Base-by-base conservation (phyloP, 2,797 vertebrate species). In the Leuciscus waleckii region DNA sequence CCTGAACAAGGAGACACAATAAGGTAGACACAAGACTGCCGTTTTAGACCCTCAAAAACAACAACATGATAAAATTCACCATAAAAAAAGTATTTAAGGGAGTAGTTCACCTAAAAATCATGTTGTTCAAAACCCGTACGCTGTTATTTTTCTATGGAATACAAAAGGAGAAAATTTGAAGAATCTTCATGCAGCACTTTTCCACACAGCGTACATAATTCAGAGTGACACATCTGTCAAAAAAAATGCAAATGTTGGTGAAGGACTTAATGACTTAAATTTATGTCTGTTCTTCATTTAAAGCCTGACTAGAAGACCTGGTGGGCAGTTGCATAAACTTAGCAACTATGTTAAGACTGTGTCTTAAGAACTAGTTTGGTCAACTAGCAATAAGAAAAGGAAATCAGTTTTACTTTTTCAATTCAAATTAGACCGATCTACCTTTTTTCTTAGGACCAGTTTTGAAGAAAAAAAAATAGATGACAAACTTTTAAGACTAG, bases 11-110 rank as follows among this genome's bases (percentile, higher is more conserved):
- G 13, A 32, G 10, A 26, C 39, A 3, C n/a, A 29, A 61, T 7
- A 26, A 7, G 10, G 5, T 41, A 43, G 74, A 76, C n/a, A 17
- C 86, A 29, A 68, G 19, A 68, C 75, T 39, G 23, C 9, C 37
- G 58, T 76, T 83, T 67, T 23, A 41, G 21, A 23, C 32, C 21
- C 37, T 63, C 16, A 21, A 61, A 84, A 75, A 63, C 32, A 86
- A 82, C 16, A 79, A 77, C 35, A 39, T 43, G 23, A 51, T 29
- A 41, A 4, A n/a, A 54, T 69, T 37, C 1, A 17, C 7, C 16
- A 39, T 3, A 32, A 32, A 16, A 65, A 61, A 63, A 8, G 11
- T 41, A 17, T 54, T 29, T 41, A 10, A 10, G 21, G 54, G 8
- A 58, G 21, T 58, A 58, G 23, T 26, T 43, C 39, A 71, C 13